Evolutionary conservation across 2,113 vertebrate species (phyloP).

Genomic region (Macaca nemestrina): DNA sequence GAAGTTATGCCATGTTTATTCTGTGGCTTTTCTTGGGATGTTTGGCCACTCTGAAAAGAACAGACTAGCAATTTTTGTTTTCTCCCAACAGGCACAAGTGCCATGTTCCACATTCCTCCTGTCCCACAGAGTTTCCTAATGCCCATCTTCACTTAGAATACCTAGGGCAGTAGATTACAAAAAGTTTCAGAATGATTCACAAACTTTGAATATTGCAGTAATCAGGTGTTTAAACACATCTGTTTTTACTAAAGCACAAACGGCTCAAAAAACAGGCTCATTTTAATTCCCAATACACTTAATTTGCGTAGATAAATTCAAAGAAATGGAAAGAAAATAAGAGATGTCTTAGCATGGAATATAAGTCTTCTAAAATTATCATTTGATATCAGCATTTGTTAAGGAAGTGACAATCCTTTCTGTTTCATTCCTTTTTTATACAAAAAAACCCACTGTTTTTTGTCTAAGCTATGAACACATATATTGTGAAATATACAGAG

Average conservation of each 20-base stretch:
- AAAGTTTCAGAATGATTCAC: neutral
- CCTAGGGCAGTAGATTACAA: neutral
- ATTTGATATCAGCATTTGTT: constrained; percentile 13
- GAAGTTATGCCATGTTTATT: neutral
- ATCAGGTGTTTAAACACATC: neutral
- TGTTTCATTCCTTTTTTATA: neutral
- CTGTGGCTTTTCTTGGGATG: neutral
- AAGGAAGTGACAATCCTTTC: neutral
- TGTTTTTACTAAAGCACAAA: constrained; percentile 8
- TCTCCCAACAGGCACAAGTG: neutral
- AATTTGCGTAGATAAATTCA: neutral
- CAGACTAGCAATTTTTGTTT: neutral
- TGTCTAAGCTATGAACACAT: neutral
- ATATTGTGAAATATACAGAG: neutral
- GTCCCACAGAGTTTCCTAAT: neutral
- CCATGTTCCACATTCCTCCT: neutral
- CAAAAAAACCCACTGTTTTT: neutral
- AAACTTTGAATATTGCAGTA: neutral
- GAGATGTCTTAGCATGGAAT: neutral
- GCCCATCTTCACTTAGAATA: neutral
- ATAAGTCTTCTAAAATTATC: neutral
- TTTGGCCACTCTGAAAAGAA: constrained; percentile 4
- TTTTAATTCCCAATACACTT: constrained; percentile 17
- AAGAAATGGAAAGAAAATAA: neutral
- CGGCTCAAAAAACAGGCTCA: neutral